These are phyloP conservation scores for Serripes groenlandicus DNA, from an alignment of 2,888 invertebrate genomes.

Conservation along the genomic window DNA sequence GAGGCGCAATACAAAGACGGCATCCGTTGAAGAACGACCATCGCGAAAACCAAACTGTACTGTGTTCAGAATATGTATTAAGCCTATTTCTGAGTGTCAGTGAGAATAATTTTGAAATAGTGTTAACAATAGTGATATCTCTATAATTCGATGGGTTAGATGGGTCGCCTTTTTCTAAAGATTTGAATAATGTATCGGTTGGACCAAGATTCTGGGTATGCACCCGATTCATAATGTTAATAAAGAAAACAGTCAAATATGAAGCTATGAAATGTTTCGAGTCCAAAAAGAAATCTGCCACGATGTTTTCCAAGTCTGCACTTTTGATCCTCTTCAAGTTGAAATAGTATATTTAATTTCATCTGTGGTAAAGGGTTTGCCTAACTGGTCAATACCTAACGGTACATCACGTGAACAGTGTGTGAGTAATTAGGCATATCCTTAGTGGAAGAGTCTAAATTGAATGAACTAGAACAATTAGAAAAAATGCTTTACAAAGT, in stretches of 20 bases:
- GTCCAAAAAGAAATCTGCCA: constrained; percentile 45
- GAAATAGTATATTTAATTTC: constrained; percentile 27
- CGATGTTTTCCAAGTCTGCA: constrained; percentile 21
- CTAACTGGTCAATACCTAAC: too few relatives aligned
- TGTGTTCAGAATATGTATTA: constrained; percentile 12
- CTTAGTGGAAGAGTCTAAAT: too few relatives aligned
- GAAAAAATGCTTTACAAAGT: too few relatives aligned
- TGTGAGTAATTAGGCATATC: too few relatives aligned
- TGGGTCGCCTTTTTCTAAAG: constrained; percentile 48
- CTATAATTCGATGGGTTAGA: too few relatives aligned
- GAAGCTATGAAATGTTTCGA: constrained; percentile 23
- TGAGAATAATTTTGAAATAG: constrained; percentile 47
- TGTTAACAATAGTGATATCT: constrained; percentile 48
- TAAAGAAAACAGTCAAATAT: constrained; percentile 29
- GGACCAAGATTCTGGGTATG: constrained; percentile 38
- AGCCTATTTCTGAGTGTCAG: too few relatives aligned
- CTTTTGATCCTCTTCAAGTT: constrained; percentile 31
- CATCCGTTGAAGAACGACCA: too few relatives aligned
- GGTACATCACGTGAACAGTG: too few relatives aligned
- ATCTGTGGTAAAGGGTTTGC: constrained; percentile 9
- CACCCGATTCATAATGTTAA: constrained; percentile 25
- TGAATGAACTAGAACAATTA: too few relatives aligned
- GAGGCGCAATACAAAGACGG: too few relatives aligned
- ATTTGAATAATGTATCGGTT: constrained; percentile 48
- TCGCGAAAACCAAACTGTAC: constrained; percentile 36